A percentile compares a stretch with the other conserved stretches of the same genome.
Conservation (phyloP, 2,888 invertebrate species). For the Taphrorychus bicolor region DNA sequence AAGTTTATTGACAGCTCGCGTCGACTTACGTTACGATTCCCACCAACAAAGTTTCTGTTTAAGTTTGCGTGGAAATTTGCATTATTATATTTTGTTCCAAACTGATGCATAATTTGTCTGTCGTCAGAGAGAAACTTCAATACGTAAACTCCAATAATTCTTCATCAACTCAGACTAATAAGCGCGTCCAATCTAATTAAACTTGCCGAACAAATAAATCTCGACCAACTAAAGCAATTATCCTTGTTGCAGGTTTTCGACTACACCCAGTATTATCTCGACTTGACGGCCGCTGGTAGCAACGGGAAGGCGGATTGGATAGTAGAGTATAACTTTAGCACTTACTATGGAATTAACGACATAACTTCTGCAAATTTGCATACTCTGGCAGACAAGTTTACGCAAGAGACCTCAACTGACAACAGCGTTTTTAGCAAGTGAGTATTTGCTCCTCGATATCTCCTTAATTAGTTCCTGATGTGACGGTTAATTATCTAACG, state of each 20-base stretch:
- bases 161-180: no score
- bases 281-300: constrained; percentile 72
- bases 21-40: constrained; percentile 16
- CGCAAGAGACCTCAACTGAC: constrained; percentile 63
- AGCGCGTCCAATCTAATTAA: neutral
- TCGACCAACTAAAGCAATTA: constrained; percentile 15
- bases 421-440: constrained; percentile 74
- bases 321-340: constrained; percentile 84
- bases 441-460: constrained; percentile 52
- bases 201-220: constrained; percentile 4
- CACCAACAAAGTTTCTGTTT: constrained; percentile 18
- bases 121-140: neutral
- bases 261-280: constrained; percentile 89
- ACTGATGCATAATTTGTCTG: constrained; percentile 14
- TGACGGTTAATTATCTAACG: constrained; percentile 1
- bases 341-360: constrained; percentile 78
- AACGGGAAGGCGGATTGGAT: constrained; percentile 73
- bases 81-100: constrained; percentile 7
- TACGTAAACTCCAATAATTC: neutral
- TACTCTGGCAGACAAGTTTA: constrained; percentile 81
- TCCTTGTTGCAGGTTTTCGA: constrained; percentile 73
- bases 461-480: constrained; percentile 1
- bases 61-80: constrained; percentile 12
- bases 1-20: constrained; percentile 15
- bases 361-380: constrained; percentile 80